A percentile compares a stretch with the other conserved stretches of the same genome.
These are phyloP conservation scores for Ptilodon capucinus DNA, from an alignment of 2,888 invertebrate genomes.

Conservation along the genomic window DNA sequence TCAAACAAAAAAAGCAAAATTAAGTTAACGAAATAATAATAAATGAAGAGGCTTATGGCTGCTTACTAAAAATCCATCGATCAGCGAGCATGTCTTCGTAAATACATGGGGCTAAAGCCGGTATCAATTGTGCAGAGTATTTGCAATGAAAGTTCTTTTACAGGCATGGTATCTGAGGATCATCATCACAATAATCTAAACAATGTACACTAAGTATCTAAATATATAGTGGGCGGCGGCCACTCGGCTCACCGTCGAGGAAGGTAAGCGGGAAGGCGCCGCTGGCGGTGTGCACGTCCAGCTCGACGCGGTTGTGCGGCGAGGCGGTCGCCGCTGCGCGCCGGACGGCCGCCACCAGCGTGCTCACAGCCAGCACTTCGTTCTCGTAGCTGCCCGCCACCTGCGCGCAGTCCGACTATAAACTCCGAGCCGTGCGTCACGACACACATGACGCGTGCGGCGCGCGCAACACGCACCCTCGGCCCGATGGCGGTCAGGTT, in stretches of 20 bases:
- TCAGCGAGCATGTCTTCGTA: no score
- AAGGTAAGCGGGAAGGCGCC: constrained; percentile 90
- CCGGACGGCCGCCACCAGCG: constrained; percentile 85
- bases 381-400: neutral
- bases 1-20: no score
- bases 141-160: no score
- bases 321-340: constrained; percentile 75
- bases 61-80: no score
- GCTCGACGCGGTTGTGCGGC: constrained; percentile 80
- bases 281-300: constrained; percentile 86
- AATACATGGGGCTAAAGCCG: no score
- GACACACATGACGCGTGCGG: neutral
- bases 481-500: constrained; percentile 81
- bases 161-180: no score
- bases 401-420: neutral
- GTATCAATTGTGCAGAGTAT: no score
- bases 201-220: no score
- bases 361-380: neutral
- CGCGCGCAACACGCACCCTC: constrained; percentile 50
- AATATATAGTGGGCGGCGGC: no score
- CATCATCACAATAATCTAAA: no score
- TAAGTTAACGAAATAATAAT: no score
- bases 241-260: constrained; percentile 79
- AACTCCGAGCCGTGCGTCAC: neutral
- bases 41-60: no score